These are phyloP conservation scores for Benitochromis conjunctus DNA, from an alignment of 2,113 vertebrate genomes.

Conservation along the genomic window DNA sequence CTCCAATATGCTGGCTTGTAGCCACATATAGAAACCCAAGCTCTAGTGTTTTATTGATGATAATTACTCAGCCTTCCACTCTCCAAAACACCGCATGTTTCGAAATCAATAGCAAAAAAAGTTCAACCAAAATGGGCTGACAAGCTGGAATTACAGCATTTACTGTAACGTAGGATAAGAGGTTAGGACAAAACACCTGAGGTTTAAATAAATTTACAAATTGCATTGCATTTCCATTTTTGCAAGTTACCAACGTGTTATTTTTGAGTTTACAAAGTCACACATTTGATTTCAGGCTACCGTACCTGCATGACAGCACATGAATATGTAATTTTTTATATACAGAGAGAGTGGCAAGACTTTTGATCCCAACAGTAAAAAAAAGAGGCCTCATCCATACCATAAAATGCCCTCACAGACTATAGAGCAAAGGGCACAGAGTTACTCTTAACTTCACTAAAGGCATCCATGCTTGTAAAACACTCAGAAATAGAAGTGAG, in stretches of 20 bases:
- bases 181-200: neutral
- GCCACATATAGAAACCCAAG: constrained; percentile 41
- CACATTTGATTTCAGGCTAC: neutral
- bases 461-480: constrained; percentile 55
- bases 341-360: neutral
- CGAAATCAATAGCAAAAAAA: constrained; percentile 23
- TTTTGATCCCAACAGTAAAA: constrained; percentile 45
- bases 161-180: neutral
- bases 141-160: neutral
- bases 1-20: neutral
- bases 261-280: neutral
- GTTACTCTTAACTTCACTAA: constrained; percentile 29
- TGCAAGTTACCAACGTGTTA: neutral
- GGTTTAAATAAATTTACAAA: neutral
- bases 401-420: constrained; percentile 27
- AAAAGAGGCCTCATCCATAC: constrained; percentile 36
- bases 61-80: constrained; percentile 25
- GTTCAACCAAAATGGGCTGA: constrained; percentile 2
- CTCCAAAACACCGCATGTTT: constrained; percentile 10
- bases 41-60: constrained; percentile 18
- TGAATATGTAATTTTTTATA: neutral
- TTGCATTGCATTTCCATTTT: neutral
- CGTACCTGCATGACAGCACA: neutral
- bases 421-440: constrained; percentile 11
- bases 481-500: constrained; percentile 54